phyloP scores from a whole-genome alignment of 1,140 invertebrate genomes.

The Aphaenogaster rudis region DNA sequence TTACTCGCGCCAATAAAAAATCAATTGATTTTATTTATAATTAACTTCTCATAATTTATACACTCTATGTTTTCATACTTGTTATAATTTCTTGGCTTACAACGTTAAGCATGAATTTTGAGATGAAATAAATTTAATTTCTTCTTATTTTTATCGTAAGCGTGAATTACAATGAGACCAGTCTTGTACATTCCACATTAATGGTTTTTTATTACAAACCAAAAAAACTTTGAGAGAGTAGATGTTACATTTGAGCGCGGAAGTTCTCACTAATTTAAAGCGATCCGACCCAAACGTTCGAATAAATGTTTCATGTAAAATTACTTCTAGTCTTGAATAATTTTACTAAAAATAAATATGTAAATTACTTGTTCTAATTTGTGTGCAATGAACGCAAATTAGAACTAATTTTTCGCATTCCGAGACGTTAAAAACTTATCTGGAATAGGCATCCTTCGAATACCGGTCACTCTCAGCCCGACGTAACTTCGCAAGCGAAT shows the following conservation, averaged over 20 bases:
- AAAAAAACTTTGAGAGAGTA: not conserved
- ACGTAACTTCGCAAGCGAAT: constrained; percentile 51
- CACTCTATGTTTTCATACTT: not conserved
- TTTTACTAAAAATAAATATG: not conserved
- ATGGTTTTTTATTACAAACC: not conserved
- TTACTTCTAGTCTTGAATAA: not conserved
- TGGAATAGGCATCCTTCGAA: constrained; percentile 64
- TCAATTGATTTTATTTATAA: not conserved
- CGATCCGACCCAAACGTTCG: not conserved
- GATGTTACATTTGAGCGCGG: not conserved
- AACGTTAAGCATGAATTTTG: not conserved
- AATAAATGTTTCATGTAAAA: not conserved
- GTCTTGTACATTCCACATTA: not conserved
- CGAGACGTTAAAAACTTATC: not conserved
- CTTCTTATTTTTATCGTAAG: not conserved
- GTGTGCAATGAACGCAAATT: not conserved
- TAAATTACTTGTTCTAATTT: not conserved
- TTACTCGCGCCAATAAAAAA: not conserved
- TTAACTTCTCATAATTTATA: not conserved
- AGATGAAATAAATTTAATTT: not conserved
- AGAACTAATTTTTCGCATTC: not conserved
- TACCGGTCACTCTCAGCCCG: constrained; percentile 68
- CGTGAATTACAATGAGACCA: not conserved
- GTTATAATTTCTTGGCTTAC: not conserved
- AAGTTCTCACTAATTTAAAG: not conserved